Percentiles rank a stretch among this genome's conserved stretches.
Evolutionary conservation across 2,888 invertebrate species (phyloP).

Genomic region (Sclerodermus sp.): DNA sequence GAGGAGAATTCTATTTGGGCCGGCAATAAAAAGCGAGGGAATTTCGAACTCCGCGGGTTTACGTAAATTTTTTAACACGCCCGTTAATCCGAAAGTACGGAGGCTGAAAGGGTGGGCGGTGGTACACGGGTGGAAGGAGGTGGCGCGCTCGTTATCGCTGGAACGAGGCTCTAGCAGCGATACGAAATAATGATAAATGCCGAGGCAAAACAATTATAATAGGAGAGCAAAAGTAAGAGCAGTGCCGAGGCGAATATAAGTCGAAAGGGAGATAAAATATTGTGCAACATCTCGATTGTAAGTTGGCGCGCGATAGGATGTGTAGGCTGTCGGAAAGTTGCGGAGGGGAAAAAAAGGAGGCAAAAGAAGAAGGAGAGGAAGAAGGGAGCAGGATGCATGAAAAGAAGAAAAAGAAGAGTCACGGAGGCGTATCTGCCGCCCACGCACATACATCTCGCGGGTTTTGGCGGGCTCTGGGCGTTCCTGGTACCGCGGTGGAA

Average conservation of each 20-base stretch:
- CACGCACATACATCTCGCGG: conserved; percentile 45
- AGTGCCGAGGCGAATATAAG: conserved; percentile 6
- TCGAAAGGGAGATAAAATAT: background rate
- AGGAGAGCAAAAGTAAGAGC: conserved; percentile 1
- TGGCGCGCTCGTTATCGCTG: no score
- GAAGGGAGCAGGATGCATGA: conserved; percentile 31
- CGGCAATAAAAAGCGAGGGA: no score
- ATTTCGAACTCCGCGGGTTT: no score
- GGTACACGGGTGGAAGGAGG: no score
- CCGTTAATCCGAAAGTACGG: no score
- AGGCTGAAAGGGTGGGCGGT: no score
- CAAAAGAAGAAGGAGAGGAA: conserved; percentile 15
- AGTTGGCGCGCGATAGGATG: no score
- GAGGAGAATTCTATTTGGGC: no score
- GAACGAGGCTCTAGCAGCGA: background rate
- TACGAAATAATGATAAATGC: background rate
- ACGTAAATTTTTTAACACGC: no score
- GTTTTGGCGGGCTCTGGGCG: conserved; percentile 53
- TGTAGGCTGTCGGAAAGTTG: no score
- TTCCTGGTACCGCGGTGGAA: conserved; percentile 48
- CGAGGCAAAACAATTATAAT: conserved; percentile 10
- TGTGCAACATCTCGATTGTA: background rate
- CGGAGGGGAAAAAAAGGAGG: conserved; percentile 2
- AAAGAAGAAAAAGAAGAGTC: conserved; percentile 20
- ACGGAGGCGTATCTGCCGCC: conserved; percentile 53